Evolutionary conservation across 2,113 vertebrate genomes (phyloP).

Genomic region (Octodon degus): DNA sequence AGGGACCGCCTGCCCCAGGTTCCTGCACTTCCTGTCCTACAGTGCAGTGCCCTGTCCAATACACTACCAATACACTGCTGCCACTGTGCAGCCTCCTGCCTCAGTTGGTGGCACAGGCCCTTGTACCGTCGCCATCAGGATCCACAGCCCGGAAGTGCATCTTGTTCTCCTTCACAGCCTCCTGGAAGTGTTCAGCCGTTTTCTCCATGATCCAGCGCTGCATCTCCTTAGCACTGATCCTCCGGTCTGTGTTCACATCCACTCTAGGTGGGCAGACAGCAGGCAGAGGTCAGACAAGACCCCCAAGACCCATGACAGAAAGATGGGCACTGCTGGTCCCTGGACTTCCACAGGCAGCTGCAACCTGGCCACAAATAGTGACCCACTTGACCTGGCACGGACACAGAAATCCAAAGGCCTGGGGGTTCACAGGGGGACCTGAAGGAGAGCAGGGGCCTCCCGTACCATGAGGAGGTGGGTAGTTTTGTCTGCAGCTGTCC

Average conservation of each 20-base stretch:
- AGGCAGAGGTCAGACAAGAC: not conserved
- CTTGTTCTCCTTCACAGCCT: conserved; percentile 94
- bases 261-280: conserved; percentile 85
- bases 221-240: conserved; percentile 95
- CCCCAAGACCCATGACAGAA: not conserved
- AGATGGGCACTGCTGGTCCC: not conserved
- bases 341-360: not conserved
- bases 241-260: conserved; percentile 92
- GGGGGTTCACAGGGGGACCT: rapidly evolving
- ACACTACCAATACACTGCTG: not conserved
- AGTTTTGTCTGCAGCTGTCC: not conserved
- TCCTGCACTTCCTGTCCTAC: not conserved
- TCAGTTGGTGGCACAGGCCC: not conserved
- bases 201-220: conserved; percentile 98
- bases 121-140: conserved; percentile 93
- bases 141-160: conserved; percentile 94
- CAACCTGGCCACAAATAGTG: not conserved
- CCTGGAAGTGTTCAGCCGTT: conserved; percentile 96
- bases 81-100: too few species aligned
- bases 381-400: not conserved
- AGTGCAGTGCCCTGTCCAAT: not conserved
- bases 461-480: not conserved
- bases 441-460: not conserved
- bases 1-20: not conserved
- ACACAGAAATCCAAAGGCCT: not conserved